Conservation (phyloP, 2,888 invertebrate species). For the Callinectes sapidus region DNA sequence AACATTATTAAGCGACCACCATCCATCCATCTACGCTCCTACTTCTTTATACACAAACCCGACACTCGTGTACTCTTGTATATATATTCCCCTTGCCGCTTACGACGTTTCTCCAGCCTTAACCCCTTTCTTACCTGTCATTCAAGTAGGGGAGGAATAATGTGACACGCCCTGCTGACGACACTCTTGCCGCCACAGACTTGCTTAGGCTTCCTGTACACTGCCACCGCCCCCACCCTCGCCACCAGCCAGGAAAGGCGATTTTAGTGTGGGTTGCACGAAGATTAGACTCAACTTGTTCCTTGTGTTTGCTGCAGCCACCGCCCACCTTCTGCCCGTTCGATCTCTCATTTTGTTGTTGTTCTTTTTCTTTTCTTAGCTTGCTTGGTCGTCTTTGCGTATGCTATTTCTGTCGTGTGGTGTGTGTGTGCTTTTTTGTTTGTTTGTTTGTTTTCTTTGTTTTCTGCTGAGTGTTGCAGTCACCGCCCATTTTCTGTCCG, state of each 20-base stretch:
- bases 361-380: background rate
- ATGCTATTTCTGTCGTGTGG: no score
- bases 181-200: background rate
- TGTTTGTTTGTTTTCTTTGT: no score
- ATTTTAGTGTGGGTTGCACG: background rate
- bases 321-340: background rate
- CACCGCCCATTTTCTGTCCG: background rate
- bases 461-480: background rate
- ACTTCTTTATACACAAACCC: background rate
- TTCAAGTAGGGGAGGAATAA: constrained; percentile 4
- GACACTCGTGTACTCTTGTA: background rate
- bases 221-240: background rate
- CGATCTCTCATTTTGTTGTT: background rate
- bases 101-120: background rate
- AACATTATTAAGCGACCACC: background rate
- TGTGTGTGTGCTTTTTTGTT: no score
- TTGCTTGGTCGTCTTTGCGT: no score
- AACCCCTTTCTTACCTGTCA: background rate
- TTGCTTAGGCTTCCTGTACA: constrained; percentile 15
- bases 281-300: background rate
- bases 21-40: background rate
- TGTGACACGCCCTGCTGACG: background rate
- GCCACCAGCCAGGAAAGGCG: background rate
- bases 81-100: background rate
- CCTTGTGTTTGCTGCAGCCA: background rate